Conservation (phyloP, 2,888 invertebrate species). For the Napeogenes sylphis region DNA sequence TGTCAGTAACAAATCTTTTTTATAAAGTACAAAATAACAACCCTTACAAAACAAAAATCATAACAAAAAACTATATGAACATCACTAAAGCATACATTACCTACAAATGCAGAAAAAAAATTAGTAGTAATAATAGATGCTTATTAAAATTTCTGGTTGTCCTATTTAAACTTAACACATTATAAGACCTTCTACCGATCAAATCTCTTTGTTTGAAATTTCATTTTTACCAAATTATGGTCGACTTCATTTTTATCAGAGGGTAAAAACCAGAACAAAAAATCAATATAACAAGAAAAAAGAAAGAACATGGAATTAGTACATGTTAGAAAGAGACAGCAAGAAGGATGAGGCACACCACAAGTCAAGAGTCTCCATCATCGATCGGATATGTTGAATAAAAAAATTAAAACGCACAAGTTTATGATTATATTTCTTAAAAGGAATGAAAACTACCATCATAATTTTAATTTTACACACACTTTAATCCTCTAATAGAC, state of each 20-base stretch:
- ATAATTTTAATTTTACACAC: not conserved
- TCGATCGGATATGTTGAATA: constrained; percentile 59
- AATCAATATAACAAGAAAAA: constrained; percentile 73
- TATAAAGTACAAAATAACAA: no score
- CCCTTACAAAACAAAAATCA: not conserved
- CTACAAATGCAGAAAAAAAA: no score
- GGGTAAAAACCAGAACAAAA: constrained; percentile 52
- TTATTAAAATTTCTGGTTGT: no score
- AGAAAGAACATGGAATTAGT: constrained; percentile 61
- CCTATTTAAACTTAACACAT: not conserved
- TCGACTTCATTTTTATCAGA: constrained; percentile 34
- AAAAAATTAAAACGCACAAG: constrained; percentile 28
- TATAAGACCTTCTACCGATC: not conserved
- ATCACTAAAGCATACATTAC: not conserved
- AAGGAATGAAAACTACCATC: not conserved
- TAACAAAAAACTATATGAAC: constrained; percentile 17
- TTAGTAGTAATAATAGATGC: no score
- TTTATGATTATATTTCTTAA: constrained; percentile 6
- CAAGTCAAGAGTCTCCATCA: constrained; percentile 72
- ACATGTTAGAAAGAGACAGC: constrained; percentile 59
- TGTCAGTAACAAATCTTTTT: no score
- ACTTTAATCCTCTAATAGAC: not conserved
- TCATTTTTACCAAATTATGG: constrained; percentile 22
- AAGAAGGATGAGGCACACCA: constrained; percentile 57
- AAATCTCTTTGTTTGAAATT: not conserved